phyloP scores from a whole-genome alignment of 2,113 vertebrate species.

The Proterorhinus semilunaris region DNA sequence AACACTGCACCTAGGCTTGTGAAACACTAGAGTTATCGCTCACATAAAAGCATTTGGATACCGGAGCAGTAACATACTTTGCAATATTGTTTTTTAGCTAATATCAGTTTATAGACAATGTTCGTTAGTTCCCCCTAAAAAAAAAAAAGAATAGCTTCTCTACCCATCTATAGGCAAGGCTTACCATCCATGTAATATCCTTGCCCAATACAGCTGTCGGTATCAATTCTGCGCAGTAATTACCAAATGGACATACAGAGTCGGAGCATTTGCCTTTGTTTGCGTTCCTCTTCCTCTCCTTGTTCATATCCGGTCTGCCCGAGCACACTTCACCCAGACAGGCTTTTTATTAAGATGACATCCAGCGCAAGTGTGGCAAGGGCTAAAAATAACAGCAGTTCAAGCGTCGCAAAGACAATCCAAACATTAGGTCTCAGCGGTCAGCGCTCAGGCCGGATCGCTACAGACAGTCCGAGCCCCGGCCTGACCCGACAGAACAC shows the following conservation, averaged over 20 bases:
- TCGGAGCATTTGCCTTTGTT: conserved; percentile 6
- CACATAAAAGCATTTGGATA: too few relatives aligned
- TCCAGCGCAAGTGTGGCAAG: conserved; percentile 3
- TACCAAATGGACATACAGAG: neutral
- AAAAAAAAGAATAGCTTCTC: neutral
- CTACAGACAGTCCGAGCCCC: neutral
- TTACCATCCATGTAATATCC: neutral
- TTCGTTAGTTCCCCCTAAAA: too few relatives aligned
- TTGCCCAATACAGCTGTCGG: neutral
- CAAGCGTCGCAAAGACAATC: conserved; percentile 6
- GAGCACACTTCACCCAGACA: neutral
- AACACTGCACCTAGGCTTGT: too few relatives aligned
- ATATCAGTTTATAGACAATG: too few relatives aligned
- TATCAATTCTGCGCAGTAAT: neutral
- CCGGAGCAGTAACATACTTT: too few relatives aligned
- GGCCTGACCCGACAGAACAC: neutral
- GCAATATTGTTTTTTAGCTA: too few relatives aligned
- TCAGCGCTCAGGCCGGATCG: conserved; percentile 9
- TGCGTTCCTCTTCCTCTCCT: neutral
- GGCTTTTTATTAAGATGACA: conserved; percentile 15
- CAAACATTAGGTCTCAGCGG: conserved; percentile 9
- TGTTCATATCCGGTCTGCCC: neutral
- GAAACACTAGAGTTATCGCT: too few relatives aligned
- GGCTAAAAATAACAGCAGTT: conserved; percentile 32
- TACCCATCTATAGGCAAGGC: neutral